Evolutionary conservation across 1,140 invertebrate species (phyloP).

Genomic region (Ostrea denselamellosa): DNA sequence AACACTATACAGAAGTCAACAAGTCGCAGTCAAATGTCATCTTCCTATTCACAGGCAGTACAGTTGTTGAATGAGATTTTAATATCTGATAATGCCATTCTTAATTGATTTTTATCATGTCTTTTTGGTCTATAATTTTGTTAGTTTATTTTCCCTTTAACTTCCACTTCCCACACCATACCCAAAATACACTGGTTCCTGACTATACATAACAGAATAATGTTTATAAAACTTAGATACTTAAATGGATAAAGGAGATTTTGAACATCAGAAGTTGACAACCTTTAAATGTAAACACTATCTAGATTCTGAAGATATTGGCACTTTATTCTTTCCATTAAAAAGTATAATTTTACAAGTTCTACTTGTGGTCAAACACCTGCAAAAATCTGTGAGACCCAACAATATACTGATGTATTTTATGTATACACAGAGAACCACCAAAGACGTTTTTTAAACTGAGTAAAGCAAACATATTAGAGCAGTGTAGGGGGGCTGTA

Average conservation of each 20-base stretch:
- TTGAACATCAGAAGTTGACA: constrained; percentile 25
- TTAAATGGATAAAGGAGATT: neutral
- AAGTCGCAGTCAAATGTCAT: neutral
- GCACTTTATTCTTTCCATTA: constrained; percentile 26
- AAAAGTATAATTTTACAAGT: constrained; percentile 19
- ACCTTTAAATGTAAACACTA: constrained; percentile 4
- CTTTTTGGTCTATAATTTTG: neutral
- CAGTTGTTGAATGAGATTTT: constrained; percentile 7
- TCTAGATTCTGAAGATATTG: constrained; percentile 29
- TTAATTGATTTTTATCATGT: neutral
- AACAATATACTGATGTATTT: constrained; percentile 16
- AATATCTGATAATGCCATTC: constrained; percentile 7
- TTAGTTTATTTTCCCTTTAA: neutral
- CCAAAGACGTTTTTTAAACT: constrained; percentile 11
- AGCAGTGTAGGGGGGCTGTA: neutral
- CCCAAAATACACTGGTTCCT: neutral
- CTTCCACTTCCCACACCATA: neutral
- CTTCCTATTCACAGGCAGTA: neutral
- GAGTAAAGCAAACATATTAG: neutral
- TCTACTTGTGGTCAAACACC: constrained; percentile 18
- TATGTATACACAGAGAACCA: neutral
- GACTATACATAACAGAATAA: neutral
- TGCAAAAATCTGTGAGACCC: neutral
- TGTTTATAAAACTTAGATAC: constrained; percentile 8
- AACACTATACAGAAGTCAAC: constrained; percentile 23